Percentiles rank a stretch among this genome's conserved stretches.
Evolutionary conservation across 2,113 vertebrate species (phyloP).

Genomic region (Percina caprodes): DNA sequence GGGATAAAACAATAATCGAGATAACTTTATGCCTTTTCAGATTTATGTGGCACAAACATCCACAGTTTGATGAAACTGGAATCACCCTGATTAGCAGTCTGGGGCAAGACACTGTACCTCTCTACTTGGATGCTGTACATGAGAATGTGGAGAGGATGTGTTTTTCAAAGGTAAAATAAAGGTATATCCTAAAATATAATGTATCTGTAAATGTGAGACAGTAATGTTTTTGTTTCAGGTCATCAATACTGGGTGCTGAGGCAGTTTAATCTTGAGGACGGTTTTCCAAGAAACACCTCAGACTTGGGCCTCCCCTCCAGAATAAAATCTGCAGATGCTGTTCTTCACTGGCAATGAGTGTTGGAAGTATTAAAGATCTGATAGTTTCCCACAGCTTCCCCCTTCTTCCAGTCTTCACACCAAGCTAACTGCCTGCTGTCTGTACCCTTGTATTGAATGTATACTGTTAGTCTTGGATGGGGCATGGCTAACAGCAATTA

Average conservation of each 20-base stretch:
- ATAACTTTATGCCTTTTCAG: conserved; percentile 46
- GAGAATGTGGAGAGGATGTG: conserved; percentile 56
- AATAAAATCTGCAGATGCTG: conserved; percentile 87
- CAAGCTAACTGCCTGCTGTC: not conserved
- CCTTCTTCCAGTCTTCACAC: not conserved
- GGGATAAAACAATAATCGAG: not conserved
- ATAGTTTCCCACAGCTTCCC: not conserved
- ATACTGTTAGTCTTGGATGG: not conserved
- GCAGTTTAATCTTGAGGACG: conserved; percentile 84
- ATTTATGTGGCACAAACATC: conserved; percentile 79
- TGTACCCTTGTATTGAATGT: not conserved
- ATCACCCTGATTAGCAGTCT: conserved; percentile 73
- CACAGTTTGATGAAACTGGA: conserved; percentile 59
- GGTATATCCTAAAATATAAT: not conserved
- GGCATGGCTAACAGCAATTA: not conserved
- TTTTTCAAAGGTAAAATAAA: conserved; percentile 77
- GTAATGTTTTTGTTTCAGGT: conserved; percentile 74
- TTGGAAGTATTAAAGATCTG: conserved; percentile 86
- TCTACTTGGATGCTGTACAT: conserved; percentile 71
- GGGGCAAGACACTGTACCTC: conserved; percentile 64
- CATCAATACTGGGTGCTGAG: conserved; percentile 89
- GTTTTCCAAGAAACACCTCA: conserved; percentile 88
- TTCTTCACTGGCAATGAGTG: conserved; percentile 89
- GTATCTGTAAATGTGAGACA: not conserved
- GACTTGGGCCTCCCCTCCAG: conserved; percentile 88